Evolutionary conservation across 2,113 vertebrate species (phyloP), one percentile per base, ranked within the genome.

Genomic region (Dicrurus megarhynchus): DNA sequence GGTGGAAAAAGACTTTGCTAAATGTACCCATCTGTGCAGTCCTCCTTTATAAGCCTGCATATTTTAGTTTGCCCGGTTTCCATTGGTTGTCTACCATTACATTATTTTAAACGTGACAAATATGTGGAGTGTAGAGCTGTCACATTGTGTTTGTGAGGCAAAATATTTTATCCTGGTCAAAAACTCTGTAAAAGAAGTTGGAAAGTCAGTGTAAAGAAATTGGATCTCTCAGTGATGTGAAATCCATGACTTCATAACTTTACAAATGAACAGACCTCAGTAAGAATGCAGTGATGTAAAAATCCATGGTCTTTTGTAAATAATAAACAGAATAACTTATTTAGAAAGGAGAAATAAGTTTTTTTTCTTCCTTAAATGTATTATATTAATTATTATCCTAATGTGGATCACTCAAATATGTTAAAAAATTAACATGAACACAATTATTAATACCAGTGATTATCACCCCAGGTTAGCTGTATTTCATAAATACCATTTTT

Each of bases 241-340:
- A 71, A 46, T 64, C 46, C 47, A 93, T 73, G 69, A 86, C 68
- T 16, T 97, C 74, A 89, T 24, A 94, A 55, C 39, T 75, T 74
- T 65, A 63, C 22, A 63, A 77, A 88, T 60, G 9, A 89, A 64
- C 47, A 80, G 35, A 16, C 22, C 32, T 75, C 44, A 74, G 47
- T 96, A 93, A 85, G 89, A 87, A 65, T 65, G 27, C 74, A 89
- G 59, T 68, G 61, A 93, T 88, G 77, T 68, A 75, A 82, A 96
- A 93, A 68, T 44, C 7, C 1, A 1, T 76, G 17, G 50, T 94
- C 74, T 79, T 82, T 69, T 65, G 33, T 92, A 78, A 67, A 69
- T 53, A 89, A 84, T 33, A 83, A 90, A 81, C 33, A 83, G 9
- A 83, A 13, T 26, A 68, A 33, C 14, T 65, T 35, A 57, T 80